These are phyloP conservation scores for Clarias magur DNA, from an alignment of 2,113 vertebrate genomes.

Conservation along the genomic window DNA sequence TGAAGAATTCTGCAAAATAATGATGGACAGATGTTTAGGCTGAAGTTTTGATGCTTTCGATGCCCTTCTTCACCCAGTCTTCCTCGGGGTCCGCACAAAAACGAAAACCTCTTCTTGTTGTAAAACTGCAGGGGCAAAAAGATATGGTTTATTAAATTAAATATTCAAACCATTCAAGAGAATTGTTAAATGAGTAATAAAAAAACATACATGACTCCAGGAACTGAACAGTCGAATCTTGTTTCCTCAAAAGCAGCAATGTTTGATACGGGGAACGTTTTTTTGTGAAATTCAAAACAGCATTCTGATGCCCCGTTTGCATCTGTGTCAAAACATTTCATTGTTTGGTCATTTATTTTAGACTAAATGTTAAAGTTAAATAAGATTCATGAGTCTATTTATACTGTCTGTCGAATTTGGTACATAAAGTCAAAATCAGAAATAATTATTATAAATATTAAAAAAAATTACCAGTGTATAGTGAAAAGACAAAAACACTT, in stretches of 20 bases:
- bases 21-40: not conserved
- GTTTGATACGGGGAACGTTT: not conserved
- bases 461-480: too few relatives aligned
- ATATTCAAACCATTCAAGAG: not conserved
- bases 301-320: not conserved
- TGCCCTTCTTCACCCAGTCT: slow-evolving; percentile 26
- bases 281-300: slow-evolving; percentile 7
- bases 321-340: not conserved
- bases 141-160: not conserved
- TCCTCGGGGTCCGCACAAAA: not conserved
- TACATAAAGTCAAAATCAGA: too few relatives aligned
- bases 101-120: not conserved
- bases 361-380: not conserved
- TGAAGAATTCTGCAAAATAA: not conserved
- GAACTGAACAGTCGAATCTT: slow-evolving; percentile 23
- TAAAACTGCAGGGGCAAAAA: slow-evolving; percentile 19
- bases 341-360: not conserved
- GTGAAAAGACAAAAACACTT: too few relatives aligned
- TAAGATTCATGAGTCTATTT: not conserved
- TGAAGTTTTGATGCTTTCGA: not conserved
- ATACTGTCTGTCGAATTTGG: not conserved
- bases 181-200: too few relatives aligned
- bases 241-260: slow-evolving; percentile 35
- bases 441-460: too few relatives aligned
- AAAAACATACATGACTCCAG: slow-evolving; percentile 11